Evolutionary conservation across 2,797 vertebrate genomes (phyloP), one percentile per base, ranked within the genome.

Genomic region (Acipenser oxyrinchus): DNA sequence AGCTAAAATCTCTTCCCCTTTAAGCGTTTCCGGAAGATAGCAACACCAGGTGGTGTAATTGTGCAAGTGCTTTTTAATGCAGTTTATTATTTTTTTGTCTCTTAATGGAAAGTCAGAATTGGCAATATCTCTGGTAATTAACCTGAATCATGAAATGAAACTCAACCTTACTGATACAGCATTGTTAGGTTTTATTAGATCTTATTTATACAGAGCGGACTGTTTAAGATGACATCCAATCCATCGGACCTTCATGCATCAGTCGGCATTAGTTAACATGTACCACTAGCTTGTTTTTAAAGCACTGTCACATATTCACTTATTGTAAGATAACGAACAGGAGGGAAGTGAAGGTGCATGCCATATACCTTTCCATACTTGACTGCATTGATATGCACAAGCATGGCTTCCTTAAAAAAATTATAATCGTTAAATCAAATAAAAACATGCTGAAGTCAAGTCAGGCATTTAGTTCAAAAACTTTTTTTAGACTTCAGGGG

Each of bases 271-370:
- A 80, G 80, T 81, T 73, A 73, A 82, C 82, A 82, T 81, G 82
- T 77, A 72, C 82, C 79, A 81, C 72, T 71, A 55, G 52, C 8
- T 55, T 71, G 49, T 49, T 77, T 37, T 78, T 70, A 78, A 83
- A 84, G 83, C 84, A 83, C 75, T 52, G 75, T 76, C 86, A 84
- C 75, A 76, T 77, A 74, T 74, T 70, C n/a, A 76, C 75, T 76
- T 62, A 66, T 49, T 75, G 66, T 77, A 66, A 81, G 71, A 80
- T 6, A 15, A 15, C 61, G 13, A 51, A 55, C 80, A 83, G 83
- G 66, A 80, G 87, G 81, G 87, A 92, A 91, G 84, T 90, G 81
- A 86, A 86, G 89, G 87, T 80, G 79, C 89, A 90, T 89, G 89
- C 88, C 88, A 81, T 83, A 84, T 48, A 81, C 79, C 76, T 82